A percentile compares a stretch with the other conserved stretches of the same genome.
phyloP scores from a whole-genome alignment of 2,888 invertebrate species.

The Tetheella fluctuosa region DNA sequence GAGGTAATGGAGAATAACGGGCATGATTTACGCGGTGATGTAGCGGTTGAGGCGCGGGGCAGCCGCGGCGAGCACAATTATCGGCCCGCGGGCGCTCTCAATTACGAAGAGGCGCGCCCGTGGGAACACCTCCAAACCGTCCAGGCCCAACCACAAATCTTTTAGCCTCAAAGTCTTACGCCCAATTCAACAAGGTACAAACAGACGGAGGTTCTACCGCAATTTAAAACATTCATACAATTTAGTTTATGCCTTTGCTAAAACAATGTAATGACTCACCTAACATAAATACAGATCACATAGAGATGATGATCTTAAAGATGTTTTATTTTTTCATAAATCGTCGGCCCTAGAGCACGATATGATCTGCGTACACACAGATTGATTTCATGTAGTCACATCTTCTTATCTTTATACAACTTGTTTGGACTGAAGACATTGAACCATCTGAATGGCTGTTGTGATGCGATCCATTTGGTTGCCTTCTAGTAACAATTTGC shows the following conservation, averaged over 20 bases:
- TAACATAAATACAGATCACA: too few species aligned
- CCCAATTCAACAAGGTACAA: constrained; percentile 64
- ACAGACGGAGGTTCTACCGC: constrained; percentile 37
- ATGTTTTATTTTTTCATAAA: too few species aligned
- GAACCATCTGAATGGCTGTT: too few species aligned
- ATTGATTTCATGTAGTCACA: too few species aligned
- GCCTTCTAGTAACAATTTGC: too few species aligned
- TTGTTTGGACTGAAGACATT: too few species aligned
- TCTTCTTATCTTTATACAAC: too few species aligned
- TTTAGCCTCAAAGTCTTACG: constrained; percentile 67
- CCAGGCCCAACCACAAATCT: constrained; percentile 74
- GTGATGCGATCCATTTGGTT: too few species aligned
- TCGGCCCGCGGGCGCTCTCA: constrained; percentile 84
- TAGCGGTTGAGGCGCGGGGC: constrained; percentile 52
- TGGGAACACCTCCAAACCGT: constrained; percentile 74
- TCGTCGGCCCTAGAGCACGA: too few species aligned
- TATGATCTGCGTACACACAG: too few species aligned
- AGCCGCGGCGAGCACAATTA: constrained; percentile 78
- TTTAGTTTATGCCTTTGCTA: background rate
- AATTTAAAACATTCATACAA: constrained; percentile 15
- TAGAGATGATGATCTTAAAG: too few species aligned
- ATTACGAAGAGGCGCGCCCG: constrained; percentile 81
- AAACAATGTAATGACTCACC: too few species aligned
- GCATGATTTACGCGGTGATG: constrained; percentile 78
- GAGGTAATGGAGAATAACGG: constrained; percentile 83